Percentiles rank a stretch among this genome's conserved stretches.
Conservation (phyloP, 2,113 vertebrate species). For the Poeciliopsis retropinna region DNA sequence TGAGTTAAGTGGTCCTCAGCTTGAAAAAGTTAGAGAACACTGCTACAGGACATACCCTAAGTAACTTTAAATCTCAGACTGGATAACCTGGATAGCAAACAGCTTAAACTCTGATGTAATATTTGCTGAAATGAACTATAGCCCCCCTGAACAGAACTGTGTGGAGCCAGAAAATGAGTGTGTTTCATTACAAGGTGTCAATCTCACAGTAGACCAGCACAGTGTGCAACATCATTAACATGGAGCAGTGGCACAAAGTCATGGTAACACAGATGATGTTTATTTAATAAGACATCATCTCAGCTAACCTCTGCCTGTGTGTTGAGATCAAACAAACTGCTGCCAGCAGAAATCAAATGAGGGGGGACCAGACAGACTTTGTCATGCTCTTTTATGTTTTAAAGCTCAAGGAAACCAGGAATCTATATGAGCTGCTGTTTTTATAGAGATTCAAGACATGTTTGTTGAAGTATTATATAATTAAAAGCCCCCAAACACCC, state of each 20-base stretch:
- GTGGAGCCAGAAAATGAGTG: neutral
- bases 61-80: no score
- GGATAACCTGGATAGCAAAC: no score
- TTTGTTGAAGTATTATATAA: neutral
- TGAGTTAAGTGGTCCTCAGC: neutral
- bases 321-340: conserved; percentile 12
- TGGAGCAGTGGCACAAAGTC: conserved; percentile 2
- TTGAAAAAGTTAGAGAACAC: no score
- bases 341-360: conserved; percentile 6
- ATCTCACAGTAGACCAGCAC: neutral
- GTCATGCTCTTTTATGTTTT: neutral
- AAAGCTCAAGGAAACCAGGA: neutral
- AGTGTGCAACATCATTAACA: neutral
- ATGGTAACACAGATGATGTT: neutral
- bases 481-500: neutral
- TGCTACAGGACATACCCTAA: no score
- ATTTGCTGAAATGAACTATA: no score
- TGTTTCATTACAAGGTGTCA: neutral
- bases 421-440: neutral
- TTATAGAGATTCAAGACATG: neutral
- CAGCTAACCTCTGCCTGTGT: conserved; percentile 5
- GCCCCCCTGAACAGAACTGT: neutral
- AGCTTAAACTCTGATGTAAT: no score
- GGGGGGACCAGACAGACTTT: neutral
- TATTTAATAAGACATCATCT: neutral